These are phyloP conservation scores for Luehdorfia chinensis DNA, from an alignment of 1,140 invertebrate genomes.

Conservation along the genomic window DNA sequence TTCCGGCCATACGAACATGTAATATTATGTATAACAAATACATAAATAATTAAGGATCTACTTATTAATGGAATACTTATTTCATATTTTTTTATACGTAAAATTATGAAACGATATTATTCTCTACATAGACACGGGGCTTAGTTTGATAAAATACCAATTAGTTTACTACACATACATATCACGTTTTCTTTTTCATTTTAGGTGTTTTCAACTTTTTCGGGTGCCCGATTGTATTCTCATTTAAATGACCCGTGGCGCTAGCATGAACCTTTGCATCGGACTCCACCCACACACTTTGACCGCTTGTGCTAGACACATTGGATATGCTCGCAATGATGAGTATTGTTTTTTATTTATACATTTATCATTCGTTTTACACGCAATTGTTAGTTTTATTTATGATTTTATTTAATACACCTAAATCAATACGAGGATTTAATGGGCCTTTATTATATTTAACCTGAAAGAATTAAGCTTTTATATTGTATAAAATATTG, in stretches of 20 bases:
- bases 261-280: conserved; percentile 48
- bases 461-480: conserved; percentile 1
- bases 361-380: conserved; percentile 18
- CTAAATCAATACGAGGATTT: no score
- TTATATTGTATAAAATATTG: no score
- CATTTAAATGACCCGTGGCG: conserved; percentile 72
- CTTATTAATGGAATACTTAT: no score
- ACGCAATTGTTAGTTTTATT: conserved; percentile 1
- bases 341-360: conserved; percentile 73
- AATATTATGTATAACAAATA: no score
- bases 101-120: no score
- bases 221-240: conserved; percentile 77
- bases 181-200: conserved; percentile 74
- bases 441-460: no score
- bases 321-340: conserved; percentile 74
- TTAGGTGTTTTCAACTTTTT: conserved; percentile 78
- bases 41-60: no score
- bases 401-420: no score
- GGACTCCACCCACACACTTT: conserved; percentile 50
- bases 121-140: conserved; percentile 1
- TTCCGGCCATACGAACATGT: no score
- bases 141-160: conserved; percentile 3
- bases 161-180: conserved; percentile 38
- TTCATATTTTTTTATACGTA: background rate
- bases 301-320: conserved; percentile 62